Base-by-base conservation (phyloP, 2,113 vertebrate species). In the Progne subis region DNA sequence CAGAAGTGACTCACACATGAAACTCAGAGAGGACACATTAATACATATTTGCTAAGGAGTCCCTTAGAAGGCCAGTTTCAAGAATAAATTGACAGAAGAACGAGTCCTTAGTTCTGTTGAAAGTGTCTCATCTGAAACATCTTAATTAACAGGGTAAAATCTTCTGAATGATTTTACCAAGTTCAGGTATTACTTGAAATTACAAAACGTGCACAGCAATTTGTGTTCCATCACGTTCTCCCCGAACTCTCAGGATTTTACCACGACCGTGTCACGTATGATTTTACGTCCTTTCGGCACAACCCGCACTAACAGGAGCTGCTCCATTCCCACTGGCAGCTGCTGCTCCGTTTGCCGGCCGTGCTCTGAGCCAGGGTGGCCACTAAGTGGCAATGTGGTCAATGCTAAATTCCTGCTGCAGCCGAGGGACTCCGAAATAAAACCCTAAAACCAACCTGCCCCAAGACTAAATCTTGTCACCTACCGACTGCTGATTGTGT, bases 311-410 rank as follows among this genome's bases (percentile, higher is more conserved):
- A 23, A 60, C 44, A 14, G 13, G 7, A 6, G 13, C 6, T 28
- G 41, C 5, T 53, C 29, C 0, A 0, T 28, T 67, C 34, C 32
- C 29, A 9, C 17, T 21, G 12, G 1, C 8, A 84, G 55, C 0
- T 24, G 23, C 4, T 13, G 18, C 29, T 11, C 1, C 6, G 26
- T 61, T 87, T 25, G 11, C 15, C n/a, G 12, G 52, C 26, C 37
- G 46, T 43, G 75, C 24, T 59, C 31, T 59, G 70, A 79, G 12
- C 13, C 24, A 52, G 16, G 3, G 53, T 37, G 52, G 23, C 97
- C 97, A 93, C 95, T 91, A 91, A 94, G 44, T 95, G 97, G 97
- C 72, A 84, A 50, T 95, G 77, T 94, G 86, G 50, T 46, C 91
- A 94, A 83, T 5, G 17, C 4, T 5, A 88, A 90, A 86, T 34